Percentiles rank a stretch among this genome's conserved stretches.
phyloP scores from a whole-genome alignment of 2,888 invertebrate species.

The Tipula vernalis region DNA sequence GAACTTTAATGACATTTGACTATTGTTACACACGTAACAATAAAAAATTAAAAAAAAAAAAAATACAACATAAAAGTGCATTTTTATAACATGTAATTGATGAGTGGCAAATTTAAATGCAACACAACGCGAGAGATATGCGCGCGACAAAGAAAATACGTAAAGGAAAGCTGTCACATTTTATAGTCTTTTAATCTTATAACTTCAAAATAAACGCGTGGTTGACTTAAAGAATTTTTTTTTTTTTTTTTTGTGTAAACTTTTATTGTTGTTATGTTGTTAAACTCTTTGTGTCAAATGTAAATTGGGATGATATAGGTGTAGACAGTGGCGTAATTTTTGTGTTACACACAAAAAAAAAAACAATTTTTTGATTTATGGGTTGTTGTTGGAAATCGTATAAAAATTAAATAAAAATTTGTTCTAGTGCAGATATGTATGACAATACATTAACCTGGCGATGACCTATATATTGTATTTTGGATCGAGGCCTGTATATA shows the following conservation, averaged over 20 bases:
- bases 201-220: slow-evolving; percentile 6
- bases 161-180: slow-evolving; percentile 7
- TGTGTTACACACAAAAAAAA: neutral
- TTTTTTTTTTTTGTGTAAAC: neutral
- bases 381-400: neutral
- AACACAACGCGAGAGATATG: neutral
- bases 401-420: neutral
- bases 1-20: slow-evolving; percentile 8
- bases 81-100: neutral
- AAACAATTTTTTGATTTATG: neutral
- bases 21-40: neutral
- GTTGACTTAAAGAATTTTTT: slow-evolving; percentile 8
- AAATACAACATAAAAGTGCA: neutral
- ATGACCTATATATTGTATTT: neutral
- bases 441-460: neutral
- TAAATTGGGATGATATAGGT: slow-evolving; percentile 4
- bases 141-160: neutral
- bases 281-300: neutral
- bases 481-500: no score
- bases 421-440: no score
- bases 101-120: neutral
- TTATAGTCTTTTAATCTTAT: slow-evolving; percentile 6
- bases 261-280: neutral
- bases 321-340: slow-evolving; percentile 4
- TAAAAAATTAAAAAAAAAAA: neutral